phyloP scores from a whole-genome alignment of 1,140 invertebrate genomes.

The Geopemphigus sp. region DNA sequence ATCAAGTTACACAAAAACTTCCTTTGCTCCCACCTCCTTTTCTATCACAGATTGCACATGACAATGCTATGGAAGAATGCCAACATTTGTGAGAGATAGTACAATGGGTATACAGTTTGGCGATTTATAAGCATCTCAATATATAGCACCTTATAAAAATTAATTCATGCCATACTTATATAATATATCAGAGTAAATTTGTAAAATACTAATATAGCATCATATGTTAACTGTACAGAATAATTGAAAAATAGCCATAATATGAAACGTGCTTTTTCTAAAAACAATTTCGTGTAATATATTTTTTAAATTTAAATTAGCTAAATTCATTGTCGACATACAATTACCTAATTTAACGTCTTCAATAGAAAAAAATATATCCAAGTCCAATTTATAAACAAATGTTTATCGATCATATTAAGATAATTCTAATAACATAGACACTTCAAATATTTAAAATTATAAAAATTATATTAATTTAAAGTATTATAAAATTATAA shows the following conservation, averaged over 20 bases:
- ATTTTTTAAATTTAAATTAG: no score
- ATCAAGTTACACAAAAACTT: constrained; percentile 26
- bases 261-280: no score
- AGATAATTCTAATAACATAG: no score
- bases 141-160: background rate
- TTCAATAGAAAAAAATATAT: no score
- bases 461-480: no score
- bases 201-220: background rate
- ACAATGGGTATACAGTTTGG: background rate
- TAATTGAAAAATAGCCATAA: background rate
- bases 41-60: background rate
- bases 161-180: background rate
- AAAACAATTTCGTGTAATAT: no score
- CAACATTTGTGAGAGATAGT: background rate
- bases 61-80: background rate
- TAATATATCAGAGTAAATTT: background rate
- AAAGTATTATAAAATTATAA: no score
- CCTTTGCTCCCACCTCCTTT: background rate
- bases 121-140: background rate
- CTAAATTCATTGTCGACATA: no score
- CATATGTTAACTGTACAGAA: background rate
- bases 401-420: no score
- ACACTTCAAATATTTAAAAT: no score
- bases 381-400: no score
- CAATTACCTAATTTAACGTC: no score